Evolutionary conservation across 2,113 vertebrate genomes (phyloP).

Genomic region (Sceloporus tristichus): DNA sequence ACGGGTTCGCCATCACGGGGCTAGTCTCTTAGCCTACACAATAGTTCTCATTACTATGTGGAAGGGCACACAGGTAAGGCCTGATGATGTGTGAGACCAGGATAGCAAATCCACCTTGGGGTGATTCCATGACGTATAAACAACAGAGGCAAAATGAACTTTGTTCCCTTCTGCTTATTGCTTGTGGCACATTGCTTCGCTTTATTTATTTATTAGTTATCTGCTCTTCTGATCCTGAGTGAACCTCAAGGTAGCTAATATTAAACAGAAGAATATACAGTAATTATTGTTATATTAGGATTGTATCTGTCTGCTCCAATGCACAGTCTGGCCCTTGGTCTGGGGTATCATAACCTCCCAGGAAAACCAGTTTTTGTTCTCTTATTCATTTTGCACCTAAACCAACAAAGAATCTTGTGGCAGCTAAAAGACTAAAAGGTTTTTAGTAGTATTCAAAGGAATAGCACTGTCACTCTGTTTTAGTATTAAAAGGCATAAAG

Average conservation of each 20-base stretch:
- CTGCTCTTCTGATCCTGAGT: background rate
- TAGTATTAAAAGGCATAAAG: too few relatives aligned
- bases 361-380: too few relatives aligned
- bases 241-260: background rate
- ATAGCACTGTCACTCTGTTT: too few relatives aligned
- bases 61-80: background rate
- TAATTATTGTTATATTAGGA: background rate
- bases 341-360: too few relatives aligned
- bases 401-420: too few relatives aligned
- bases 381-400: too few relatives aligned
- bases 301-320: background rate
- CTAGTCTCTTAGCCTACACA: background rate
- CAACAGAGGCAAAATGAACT: background rate
- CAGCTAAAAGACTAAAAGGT: too few relatives aligned
- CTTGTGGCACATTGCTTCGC: background rate
- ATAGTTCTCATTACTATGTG: background rate
- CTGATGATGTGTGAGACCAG: background rate
- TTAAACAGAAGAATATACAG: background rate
- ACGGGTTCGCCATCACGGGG: too few relatives aligned
- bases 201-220: background rate
- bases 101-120: background rate
- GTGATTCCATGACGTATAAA: background rate
- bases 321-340: too few relatives aligned
- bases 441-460: too few relatives aligned
- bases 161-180: background rate